Conservation (phyloP, 92 coral and sea anemone species). For the Phymanthus crucifer region DNA sequence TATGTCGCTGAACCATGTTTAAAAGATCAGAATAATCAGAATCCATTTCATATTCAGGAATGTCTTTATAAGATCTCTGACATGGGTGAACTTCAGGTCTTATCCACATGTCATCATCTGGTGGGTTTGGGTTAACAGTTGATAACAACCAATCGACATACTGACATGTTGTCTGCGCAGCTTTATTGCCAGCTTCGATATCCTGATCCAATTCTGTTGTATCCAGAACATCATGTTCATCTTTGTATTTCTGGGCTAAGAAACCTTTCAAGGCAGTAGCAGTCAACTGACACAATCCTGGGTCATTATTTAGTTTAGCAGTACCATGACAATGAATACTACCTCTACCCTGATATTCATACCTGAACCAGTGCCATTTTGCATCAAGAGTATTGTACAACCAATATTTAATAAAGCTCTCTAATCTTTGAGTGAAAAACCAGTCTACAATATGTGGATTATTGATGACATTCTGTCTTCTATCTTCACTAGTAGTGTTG, state of each 20-base stretch:
- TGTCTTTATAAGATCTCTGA: conserved; percentile 59
- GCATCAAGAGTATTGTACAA: conserved; percentile 72
- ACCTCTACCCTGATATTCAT: conserved; percentile 80
- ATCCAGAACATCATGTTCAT: conserved; percentile 51
- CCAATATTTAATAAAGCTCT: conserved; percentile 77
- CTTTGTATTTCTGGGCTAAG: conserved; percentile 74
- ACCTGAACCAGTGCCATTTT: conserved; percentile 81
- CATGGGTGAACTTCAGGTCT: conserved; percentile 66
- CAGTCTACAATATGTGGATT: conserved; percentile 73
- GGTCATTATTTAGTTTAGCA: conserved; percentile 73
- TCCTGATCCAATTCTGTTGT: conserved; percentile 55
- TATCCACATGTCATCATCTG: conserved; percentile 63
- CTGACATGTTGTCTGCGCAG: conserved; percentile 66
- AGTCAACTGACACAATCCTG: conserved; percentile 75
- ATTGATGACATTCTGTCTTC: conserved; percentile 62
- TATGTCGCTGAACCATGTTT: conserved; percentile 78
- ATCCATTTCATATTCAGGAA: conserved; percentile 59
- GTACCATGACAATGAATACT: conserved; percentile 77
- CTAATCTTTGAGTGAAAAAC: conserved; percentile 78
- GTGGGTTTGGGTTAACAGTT: conserved; percentile 72
- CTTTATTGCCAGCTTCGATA: conserved; percentile 65
- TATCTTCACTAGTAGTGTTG: conserved; percentile 48
- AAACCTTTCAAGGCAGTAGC: conserved; percentile 68
- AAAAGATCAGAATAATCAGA: conserved; percentile 67
- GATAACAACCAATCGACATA: conserved; percentile 79